phyloP scores from a whole-genome alignment of 2,797 vertebrate species.

The Anableps anableps region DNA sequence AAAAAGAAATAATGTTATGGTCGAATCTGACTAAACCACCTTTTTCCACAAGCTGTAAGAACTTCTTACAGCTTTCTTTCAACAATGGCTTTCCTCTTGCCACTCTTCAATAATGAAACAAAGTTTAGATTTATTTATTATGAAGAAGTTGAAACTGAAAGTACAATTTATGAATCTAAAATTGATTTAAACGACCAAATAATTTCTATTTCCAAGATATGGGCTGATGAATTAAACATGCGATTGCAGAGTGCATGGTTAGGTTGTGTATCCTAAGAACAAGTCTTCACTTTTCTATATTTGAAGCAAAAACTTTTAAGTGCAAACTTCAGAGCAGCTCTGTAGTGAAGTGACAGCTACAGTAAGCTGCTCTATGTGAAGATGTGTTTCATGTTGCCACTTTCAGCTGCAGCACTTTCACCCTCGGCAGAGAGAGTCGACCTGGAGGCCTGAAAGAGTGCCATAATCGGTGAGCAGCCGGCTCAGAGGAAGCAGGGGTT shows the following conservation, averaged over 20 bases:
- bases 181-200: not conserved
- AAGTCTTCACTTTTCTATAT: conserved; percentile 9
- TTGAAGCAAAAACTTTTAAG: conserved; percentile 1
- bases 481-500: conserved; percentile 33
- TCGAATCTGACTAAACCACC: not conserved
- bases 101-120: not conserved
- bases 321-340: conserved; percentile 10
- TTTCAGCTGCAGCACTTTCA: conserved; percentile 21
- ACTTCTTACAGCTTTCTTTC: not conserved
- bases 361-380: conserved; percentile 14
- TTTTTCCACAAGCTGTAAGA: not conserved
- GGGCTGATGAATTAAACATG: not conserved
- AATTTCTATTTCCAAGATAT: not conserved
- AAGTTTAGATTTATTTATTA: not conserved
- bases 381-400: conserved; percentile 5
- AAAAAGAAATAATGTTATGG: not conserved
- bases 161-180: not conserved
- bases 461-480: conserved; percentile 17
- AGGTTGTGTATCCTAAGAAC: not conserved
- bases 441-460: conserved; percentile 23
- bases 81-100: not conserved
- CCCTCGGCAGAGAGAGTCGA: conserved; percentile 23
- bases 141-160: not conserved
- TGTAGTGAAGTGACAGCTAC: conserved; percentile 12
- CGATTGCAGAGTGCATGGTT: not conserved